A percentile compares a stretch with the other conserved stretches of the same genome.
Evolutionary conservation across 2,113 vertebrate species (phyloP).

Genomic region (Anoplopoma fimbria): DNA sequence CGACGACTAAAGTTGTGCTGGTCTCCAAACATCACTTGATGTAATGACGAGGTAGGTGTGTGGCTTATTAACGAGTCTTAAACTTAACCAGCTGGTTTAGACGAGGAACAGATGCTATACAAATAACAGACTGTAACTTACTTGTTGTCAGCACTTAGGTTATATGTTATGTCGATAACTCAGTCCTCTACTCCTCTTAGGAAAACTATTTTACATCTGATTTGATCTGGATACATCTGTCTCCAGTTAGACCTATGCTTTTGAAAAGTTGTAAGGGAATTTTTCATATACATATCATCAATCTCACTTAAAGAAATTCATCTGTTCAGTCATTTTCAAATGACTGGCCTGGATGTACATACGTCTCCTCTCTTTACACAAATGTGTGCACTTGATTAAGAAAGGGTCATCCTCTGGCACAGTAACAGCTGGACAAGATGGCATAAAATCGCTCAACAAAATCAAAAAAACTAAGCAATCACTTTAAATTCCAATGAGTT

Average conservation of each 20-base stretch:
- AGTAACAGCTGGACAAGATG: not conserved
- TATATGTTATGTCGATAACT: not conserved
- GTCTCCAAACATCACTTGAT: not conserved
- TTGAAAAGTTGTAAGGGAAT: not conserved
- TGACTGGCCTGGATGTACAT: not conserved
- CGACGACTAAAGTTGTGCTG: not conserved
- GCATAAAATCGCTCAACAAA: not conserved
- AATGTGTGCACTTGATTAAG: not conserved
- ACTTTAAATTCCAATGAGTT: no score
- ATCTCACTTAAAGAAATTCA: not conserved
- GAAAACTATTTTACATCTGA: not conserved
- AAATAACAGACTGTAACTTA: not conserved
- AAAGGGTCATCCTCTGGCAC: not conserved
- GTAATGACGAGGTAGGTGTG: not conserved
- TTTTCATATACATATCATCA: not conserved
- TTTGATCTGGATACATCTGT: not conserved
- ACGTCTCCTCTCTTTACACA: not conserved
- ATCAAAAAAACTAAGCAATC: no score
- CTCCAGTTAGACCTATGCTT: not conserved
- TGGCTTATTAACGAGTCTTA: not conserved
- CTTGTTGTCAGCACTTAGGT: not conserved
- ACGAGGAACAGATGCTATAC: not conserved
- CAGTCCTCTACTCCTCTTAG: not conserved
- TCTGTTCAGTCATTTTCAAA: no score
- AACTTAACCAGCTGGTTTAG: not conserved